Percentiles rank a stretch among this genome's conserved stretches.
phyloP scores from a whole-genome alignment of 2,113 vertebrate genomes.

The Albula glossodonta region DNA sequence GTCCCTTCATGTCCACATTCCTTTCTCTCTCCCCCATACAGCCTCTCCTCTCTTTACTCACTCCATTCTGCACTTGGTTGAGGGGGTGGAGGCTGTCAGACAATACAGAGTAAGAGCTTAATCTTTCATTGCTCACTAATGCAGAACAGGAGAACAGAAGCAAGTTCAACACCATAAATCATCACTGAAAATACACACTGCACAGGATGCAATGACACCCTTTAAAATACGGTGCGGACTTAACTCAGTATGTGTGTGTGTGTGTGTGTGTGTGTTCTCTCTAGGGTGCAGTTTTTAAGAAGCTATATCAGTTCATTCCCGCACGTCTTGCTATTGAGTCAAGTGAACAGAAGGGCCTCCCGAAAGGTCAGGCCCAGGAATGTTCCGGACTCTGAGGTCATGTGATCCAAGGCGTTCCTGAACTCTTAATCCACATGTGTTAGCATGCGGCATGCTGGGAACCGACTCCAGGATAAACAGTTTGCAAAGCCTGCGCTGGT shows the following conservation, averaged over 20 bases:
- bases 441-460: slow-evolving; percentile 59
- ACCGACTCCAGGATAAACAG: slow-evolving; percentile 45
- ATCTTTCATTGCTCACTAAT: background rate
- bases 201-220: background rate
- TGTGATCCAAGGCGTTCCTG: slow-evolving; percentile 56
- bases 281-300: background rate
- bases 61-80: background rate
- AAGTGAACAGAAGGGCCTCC: slow-evolving; percentile 42
- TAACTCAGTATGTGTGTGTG: slow-evolving; percentile 24
- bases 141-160: background rate
- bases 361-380: slow-evolving; percentile 61
- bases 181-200: background rate
- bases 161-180: background rate
- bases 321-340: background rate
- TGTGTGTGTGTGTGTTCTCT: slow-evolving; percentile 4
- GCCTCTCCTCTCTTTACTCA: background rate
- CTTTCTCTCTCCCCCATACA: background rate
- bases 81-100: background rate
- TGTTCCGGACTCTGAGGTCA: slow-evolving; percentile 65
- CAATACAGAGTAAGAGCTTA: background rate
- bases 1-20: background rate
- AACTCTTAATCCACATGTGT: slow-evolving; percentile 57
- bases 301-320: background rate
- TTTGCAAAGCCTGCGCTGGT: slow-evolving; percentile 40
- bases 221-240: background rate